phyloP scores from a whole-genome alignment of 92 coral and sea anemone genomes.

The Palythoa caribaeorum region DNA sequence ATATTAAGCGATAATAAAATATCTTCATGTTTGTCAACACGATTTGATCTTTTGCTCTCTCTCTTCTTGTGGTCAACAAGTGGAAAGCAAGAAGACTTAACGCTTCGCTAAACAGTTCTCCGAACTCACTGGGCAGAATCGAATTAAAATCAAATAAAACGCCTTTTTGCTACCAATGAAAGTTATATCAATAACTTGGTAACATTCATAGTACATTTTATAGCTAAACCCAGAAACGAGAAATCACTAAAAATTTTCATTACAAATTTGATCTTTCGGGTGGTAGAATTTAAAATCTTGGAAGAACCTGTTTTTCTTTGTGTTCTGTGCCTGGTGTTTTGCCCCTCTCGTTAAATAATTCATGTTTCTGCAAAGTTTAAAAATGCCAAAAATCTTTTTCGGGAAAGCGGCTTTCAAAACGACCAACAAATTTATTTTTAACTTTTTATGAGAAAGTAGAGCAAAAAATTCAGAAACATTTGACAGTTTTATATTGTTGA shows the following conservation, averaged over 20 bases:
- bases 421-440: neutral
- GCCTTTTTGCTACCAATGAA: neutral
- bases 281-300: slow-evolving; percentile 48
- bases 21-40: slow-evolving; percentile 47
- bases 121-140: slow-evolving; percentile 7
- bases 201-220: neutral
- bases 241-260: neutral
- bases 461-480: too few relatives aligned
- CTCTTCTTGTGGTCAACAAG: slow-evolving; percentile 36
- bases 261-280: slow-evolving; percentile 54
- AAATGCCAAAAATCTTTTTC: slow-evolving; percentile 21
- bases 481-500: too few relatives aligned
- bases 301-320: slow-evolving; percentile 49
- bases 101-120: slow-evolving; percentile 11
- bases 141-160: neutral
- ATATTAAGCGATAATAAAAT: neutral
- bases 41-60: slow-evolving; percentile 73
- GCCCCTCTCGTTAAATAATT: slow-evolving; percentile 20
- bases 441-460: neutral
- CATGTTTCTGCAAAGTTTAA: slow-evolving; percentile 11
- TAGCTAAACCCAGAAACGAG: neutral
- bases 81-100: neutral
- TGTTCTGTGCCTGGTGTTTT: slow-evolving; percentile 40
- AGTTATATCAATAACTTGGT: neutral
- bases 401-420: slow-evolving; percentile 14